phyloP scores from a whole-genome alignment of 2,113 vertebrate genomes.

The Macroglossus sobrinus region DNA sequence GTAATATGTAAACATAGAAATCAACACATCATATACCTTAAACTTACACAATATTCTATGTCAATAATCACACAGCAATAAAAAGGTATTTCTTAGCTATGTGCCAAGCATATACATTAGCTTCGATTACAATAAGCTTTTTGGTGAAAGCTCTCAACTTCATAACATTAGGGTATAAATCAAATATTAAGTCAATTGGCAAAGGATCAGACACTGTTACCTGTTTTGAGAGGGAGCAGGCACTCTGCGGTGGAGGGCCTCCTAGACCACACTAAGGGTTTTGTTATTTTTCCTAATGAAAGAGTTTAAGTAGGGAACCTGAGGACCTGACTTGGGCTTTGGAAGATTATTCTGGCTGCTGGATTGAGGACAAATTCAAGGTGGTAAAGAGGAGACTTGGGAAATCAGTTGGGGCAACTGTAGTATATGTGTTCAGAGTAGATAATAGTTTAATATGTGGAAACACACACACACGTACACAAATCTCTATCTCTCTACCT shows the following conservation, averaged over 20 bases:
- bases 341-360: not conserved
- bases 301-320: not conserved
- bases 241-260: fast-evolving
- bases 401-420: too few species aligned
- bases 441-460: not conserved
- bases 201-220: not conserved
- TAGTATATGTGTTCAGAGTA: not conserved
- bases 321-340: not conserved
- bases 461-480: not conserved
- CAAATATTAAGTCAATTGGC: not conserved
- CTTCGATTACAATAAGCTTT: not conserved
- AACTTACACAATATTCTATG: not conserved
- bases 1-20: not conserved
- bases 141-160: not conserved
- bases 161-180: not conserved
- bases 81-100: not conserved
- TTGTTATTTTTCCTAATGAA: not conserved
- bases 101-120: not conserved
- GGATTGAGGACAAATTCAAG: not conserved
- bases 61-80: not conserved
- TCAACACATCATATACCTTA: not conserved
- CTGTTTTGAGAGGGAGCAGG: not conserved
- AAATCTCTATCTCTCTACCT: not conserved
- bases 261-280: not conserved
- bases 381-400: not conserved